Conservation (phyloP, 2,113 vertebrate species). For the Dasyornis broadbenti region DNA sequence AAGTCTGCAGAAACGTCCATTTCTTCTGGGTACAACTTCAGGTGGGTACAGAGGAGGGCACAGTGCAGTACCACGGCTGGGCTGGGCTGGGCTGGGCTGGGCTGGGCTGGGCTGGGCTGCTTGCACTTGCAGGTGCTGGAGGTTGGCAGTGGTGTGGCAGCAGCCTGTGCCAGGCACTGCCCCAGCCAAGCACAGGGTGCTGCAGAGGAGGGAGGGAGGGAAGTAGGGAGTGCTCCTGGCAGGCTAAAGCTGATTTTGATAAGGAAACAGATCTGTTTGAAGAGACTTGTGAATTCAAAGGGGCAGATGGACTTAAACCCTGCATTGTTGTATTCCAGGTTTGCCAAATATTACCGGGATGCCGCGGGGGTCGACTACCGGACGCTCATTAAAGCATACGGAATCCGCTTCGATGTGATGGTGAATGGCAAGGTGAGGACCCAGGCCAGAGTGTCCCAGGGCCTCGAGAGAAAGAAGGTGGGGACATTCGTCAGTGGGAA, state of each 20-base stretch:
- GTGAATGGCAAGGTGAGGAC: constrained; percentile 86
- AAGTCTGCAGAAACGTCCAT: constrained; percentile 70
- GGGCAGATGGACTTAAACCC: not conserved
- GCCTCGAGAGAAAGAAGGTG: not conserved
- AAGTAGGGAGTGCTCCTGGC: not conserved
- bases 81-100: no score
- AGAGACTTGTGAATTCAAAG: not conserved
- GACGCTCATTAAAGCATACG: constrained; percentile 89
- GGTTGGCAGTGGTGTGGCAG: not conserved
- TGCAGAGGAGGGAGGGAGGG: not conserved
- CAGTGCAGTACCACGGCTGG: fast-evolving
- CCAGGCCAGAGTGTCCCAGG: not conserved
- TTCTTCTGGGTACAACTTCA: constrained; percentile 94
- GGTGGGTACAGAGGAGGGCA: constrained; percentile 62
- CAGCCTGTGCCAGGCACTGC: not conserved
- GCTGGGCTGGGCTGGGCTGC: not conserved
- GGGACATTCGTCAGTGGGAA: not conserved
- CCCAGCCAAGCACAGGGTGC: not conserved
- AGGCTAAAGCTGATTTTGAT: not conserved
- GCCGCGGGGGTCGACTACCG: constrained; percentile 76
- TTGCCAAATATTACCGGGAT: constrained; percentile 87
- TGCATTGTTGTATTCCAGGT: constrained; percentile 63
- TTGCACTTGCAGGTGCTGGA: not conserved
- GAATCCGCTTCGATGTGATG: constrained; percentile 95
- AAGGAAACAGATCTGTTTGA: not conserved